Percentiles rank a stretch among this genome's conserved stretches.
Evolutionary conservation across 1,140 invertebrate species (phyloP).

Genomic region (Asbolus verrucosus): DNA sequence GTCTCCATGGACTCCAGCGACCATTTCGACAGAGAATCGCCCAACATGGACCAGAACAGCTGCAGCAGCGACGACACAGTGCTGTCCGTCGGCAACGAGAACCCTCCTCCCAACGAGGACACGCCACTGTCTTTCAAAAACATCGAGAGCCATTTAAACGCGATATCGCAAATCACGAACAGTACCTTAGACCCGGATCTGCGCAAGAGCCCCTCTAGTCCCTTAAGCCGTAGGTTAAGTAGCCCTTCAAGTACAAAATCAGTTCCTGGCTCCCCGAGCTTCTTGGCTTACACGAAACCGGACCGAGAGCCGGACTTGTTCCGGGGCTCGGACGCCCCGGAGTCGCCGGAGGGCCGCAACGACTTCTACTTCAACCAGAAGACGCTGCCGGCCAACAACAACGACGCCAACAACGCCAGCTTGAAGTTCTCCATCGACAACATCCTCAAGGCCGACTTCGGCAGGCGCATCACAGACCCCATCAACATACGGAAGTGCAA

Average conservation of each 20-base stretch:
- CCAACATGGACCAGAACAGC: constrained; percentile 65
- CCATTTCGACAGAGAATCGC: constrained; percentile 59
- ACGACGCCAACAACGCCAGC: constrained; percentile 72
- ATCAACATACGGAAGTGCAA: constrained; percentile 72
- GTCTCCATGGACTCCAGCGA: constrained; percentile 63
- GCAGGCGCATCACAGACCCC: constrained; percentile 78
- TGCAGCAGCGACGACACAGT: constrained; percentile 77
- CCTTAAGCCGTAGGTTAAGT: constrained; percentile 53
- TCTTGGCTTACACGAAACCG: background rate
- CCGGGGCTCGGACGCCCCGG: constrained; percentile 51
- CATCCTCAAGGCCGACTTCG: constrained; percentile 91
- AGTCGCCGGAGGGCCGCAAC: constrained; percentile 57
- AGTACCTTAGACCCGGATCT: constrained; percentile 58
- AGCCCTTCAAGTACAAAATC: constrained; percentile 60
- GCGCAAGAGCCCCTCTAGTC: constrained; percentile 55
- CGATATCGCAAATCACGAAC: constrained; percentile 70
- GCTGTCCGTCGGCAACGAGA: constrained; percentile 75
- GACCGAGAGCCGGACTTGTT: constrained; percentile 48
- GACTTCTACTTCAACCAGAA: no score
- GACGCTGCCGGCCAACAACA: constrained; percentile 61
- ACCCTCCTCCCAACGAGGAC: constrained; percentile 56
- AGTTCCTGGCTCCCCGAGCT: constrained; percentile 40
- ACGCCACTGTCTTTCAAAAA: constrained; percentile 69
- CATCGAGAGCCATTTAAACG: constrained; percentile 71
- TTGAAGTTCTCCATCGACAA: constrained; percentile 94